These are phyloP conservation scores for Graptemys geographica DNA, from an alignment of 2,797 vertebrate species.

Conservation along the genomic window DNA sequence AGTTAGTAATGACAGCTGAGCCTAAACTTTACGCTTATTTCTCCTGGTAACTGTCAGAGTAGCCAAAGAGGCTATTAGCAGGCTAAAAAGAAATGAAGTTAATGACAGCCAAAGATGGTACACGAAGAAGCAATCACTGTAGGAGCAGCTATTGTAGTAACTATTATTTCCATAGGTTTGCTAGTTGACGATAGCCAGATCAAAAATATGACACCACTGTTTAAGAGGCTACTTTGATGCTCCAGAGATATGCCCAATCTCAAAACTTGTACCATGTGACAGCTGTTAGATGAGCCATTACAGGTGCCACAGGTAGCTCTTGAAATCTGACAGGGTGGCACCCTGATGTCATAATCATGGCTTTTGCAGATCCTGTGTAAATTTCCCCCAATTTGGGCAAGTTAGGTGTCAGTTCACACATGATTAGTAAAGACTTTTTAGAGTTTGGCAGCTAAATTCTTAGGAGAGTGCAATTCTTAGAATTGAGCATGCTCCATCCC, in stretches of 20 bases:
- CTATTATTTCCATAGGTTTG: neutral
- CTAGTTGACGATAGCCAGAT: neutral
- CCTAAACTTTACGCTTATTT: slow-evolving; percentile 1
- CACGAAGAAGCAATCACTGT: neutral
- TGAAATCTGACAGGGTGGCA: neutral
- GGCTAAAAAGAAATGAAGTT: neutral
- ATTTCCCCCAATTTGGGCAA: neutral
- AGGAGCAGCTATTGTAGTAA: neutral
- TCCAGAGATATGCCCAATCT: rapidly evolving
- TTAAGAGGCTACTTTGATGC: neutral
- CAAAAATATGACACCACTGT: neutral
- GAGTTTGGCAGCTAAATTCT: neutral
- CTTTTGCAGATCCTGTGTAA: neutral
- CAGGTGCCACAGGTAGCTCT: neutral
- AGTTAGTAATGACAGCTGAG: slow-evolving; percentile 15
- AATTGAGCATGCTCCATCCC: neutral
- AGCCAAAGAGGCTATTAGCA: neutral
- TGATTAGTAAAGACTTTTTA: neutral
- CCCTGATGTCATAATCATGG: neutral
- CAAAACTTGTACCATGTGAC: neutral
- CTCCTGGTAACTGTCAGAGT: neutral
- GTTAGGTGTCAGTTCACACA: neutral
- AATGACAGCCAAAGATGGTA: neutral
- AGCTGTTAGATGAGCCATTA: neutral
- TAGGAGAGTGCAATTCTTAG: neutral